These are phyloP conservation scores for Camelus bactrianus DNA, from an alignment of 2,113 vertebrate genomes.

Conservation along the genomic window DNA sequence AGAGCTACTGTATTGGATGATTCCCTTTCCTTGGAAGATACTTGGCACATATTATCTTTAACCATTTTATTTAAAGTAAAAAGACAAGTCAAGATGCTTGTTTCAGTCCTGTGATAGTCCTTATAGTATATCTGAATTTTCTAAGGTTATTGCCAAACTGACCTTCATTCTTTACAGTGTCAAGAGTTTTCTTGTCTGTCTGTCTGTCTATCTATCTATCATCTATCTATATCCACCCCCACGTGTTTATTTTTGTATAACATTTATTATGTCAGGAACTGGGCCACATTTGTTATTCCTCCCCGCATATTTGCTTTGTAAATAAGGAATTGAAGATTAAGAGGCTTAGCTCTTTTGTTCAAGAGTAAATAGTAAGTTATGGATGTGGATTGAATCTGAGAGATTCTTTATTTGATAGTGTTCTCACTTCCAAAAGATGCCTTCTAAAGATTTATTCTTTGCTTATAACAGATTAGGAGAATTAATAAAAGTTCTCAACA, in stretches of 20 bases:
- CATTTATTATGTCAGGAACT: neutral
- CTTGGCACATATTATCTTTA: constrained; percentile 25
- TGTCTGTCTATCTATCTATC: neutral
- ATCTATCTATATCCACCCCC: neutral
- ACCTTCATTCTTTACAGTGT: neutral
- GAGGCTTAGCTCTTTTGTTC: neutral
- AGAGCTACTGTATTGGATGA: neutral
- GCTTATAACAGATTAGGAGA: neutral
- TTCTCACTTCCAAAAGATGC: constrained; percentile 25
- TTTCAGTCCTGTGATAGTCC: neutral
- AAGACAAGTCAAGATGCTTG: neutral
- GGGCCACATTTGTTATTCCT: neutral
- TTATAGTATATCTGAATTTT: constrained; percentile 40
- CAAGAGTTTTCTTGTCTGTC: neutral
- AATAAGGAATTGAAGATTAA: neutral
- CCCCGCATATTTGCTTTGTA: neutral
- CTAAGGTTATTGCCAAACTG: neutral
- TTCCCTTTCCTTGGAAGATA: neutral
- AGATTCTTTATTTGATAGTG: neutral
- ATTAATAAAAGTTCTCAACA: constrained; percentile 10
- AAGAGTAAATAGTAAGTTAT: neutral
- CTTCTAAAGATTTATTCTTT: constrained; percentile 23
- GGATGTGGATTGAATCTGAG: neutral
- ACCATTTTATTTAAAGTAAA: neutral
- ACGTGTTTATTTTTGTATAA: neutral